These are phyloP conservation scores for Poecilia wingei DNA, from an alignment of 2,797 vertebrate genomes.

Conservation along the genomic window DNA sequence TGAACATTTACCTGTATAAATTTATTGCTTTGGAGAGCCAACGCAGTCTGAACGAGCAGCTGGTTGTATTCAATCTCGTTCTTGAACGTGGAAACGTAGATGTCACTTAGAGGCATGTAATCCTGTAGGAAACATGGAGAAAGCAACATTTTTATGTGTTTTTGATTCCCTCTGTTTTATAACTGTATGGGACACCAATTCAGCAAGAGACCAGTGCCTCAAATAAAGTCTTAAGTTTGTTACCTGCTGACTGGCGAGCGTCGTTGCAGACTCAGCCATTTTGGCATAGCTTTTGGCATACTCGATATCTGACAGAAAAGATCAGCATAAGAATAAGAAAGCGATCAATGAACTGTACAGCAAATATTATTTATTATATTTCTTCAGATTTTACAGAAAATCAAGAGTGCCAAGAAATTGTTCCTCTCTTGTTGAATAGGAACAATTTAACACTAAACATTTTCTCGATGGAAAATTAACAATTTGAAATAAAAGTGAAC, in stretches of 20 bases:
- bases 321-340: neutral
- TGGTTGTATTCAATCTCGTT: constrained; percentile 91
- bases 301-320: constrained; percentile 87
- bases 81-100: constrained; percentile 91
- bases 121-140: constrained; percentile 78
- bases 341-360: neutral
- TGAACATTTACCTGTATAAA: constrained; percentile 90
- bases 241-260: constrained; percentile 89
- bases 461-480: too few relatives aligned
- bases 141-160: neutral
- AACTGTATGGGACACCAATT: neutral
- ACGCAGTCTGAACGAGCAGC: constrained; percentile 87
- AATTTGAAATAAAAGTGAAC: neutral
- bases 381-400: neutral
- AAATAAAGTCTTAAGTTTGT: constrained; percentile 18
- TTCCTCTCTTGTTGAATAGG: neutral
- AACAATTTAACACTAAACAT: neutral
- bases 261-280: constrained; percentile 93
- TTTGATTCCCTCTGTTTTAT: neutral
- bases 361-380: neutral
- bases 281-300: constrained; percentile 91
- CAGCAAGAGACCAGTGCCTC: neutral
- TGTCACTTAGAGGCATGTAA: constrained; percentile 93
- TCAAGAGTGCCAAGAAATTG: neutral
- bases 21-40: constrained; percentile 93